Conservation (phyloP, 1,140 invertebrate species). For the Halictus rubicundus region DNA sequence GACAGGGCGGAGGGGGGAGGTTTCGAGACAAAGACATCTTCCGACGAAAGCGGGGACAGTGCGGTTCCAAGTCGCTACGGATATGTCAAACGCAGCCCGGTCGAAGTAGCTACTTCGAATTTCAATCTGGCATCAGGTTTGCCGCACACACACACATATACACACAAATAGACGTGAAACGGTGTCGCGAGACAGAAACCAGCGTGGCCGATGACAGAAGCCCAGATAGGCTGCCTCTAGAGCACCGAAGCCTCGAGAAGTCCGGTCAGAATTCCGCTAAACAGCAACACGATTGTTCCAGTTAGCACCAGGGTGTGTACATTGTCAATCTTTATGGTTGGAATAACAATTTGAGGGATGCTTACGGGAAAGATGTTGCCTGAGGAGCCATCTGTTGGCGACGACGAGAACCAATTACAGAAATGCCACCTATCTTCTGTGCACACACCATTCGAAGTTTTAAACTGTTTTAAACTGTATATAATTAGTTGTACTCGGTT, state of each 20-base stretch:
- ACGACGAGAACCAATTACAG: too few relatives aligned
- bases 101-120: conserved; percentile 62
- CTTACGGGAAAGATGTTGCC: too few relatives aligned
- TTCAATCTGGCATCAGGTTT: conserved; percentile 41
- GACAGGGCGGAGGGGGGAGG: not conserved
- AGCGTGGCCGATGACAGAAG: not conserved
- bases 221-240: not conserved
- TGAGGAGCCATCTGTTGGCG: too few relatives aligned
- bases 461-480: too few relatives aligned
- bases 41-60: conserved; percentile 8
- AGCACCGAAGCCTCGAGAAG: not conserved
- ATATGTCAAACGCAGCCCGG: conserved; percentile 61
- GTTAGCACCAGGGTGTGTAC: too few relatives aligned
- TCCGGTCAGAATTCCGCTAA: not conserved
- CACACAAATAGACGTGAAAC: too few relatives aligned
- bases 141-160: not conserved
- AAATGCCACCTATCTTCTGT: too few relatives aligned
- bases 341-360: too few relatives aligned
- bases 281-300: too few relatives aligned
- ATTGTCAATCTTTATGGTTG: too few relatives aligned
- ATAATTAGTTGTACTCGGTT: too few relatives aligned
- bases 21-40: not conserved
- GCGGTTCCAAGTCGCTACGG: conserved; percentile 47
- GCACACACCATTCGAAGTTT: too few relatives aligned
- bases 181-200: not conserved